Conservation (phyloP, 2,113 vertebrate genomes). For the Onychorhynchus coronatus region DNA sequence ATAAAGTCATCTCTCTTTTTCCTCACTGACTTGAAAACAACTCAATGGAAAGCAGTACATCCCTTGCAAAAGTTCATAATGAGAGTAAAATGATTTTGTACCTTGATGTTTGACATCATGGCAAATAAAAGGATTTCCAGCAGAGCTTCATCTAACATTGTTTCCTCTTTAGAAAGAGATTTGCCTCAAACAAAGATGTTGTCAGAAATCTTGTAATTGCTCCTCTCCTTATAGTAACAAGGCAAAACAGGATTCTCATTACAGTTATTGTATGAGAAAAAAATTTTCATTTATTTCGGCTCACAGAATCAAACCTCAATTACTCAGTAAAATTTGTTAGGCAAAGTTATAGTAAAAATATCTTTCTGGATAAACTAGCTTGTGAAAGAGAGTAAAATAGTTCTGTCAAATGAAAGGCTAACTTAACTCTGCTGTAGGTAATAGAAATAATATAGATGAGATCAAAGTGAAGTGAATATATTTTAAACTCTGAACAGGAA, state of each 20-base stretch:
- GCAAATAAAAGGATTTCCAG: slow-evolving; percentile 25
- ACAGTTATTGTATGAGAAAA: not conserved
- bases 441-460: not conserved
- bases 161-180: not conserved
- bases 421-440: not conserved
- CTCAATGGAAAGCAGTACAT: not conserved
- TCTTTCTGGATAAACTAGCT: not conserved
- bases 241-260: not conserved
- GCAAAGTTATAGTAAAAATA: not conserved
- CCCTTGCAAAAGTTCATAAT: not conserved
- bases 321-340: not conserved
- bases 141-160: not conserved
- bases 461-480: not conserved
- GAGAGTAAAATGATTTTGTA: not conserved
- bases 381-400: not conserved
- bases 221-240: not conserved
- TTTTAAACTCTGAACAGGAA: not conserved
- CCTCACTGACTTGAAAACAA: not conserved
- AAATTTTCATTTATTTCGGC: not conserved
- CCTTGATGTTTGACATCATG: not conserved
- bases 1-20: not conserved
- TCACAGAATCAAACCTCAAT: not conserved
- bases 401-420: not conserved
- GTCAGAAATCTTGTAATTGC: slow-evolving; percentile 12
- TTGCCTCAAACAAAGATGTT: not conserved